Conservation (phyloP, 2,888 invertebrate genomes). For the Drepana falcataria region DNA sequence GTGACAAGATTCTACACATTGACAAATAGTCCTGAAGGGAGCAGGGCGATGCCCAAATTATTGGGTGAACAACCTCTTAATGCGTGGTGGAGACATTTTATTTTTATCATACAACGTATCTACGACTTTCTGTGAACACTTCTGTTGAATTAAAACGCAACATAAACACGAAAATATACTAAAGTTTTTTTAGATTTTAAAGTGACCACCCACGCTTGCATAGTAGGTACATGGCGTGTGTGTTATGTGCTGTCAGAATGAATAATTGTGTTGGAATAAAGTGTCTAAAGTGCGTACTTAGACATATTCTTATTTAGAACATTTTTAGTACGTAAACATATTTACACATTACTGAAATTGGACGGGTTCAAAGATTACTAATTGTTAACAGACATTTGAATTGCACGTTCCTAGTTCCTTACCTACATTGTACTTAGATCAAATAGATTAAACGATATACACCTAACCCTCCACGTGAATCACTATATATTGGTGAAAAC, state of each 20-base stretch:
- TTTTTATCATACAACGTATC: conserved; percentile 65
- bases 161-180: conserved; percentile 13
- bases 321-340: not conserved
- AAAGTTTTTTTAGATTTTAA: conserved; percentile 22
- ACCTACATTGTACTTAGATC: too few species aligned
- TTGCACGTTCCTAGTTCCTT: too few species aligned
- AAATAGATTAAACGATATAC: too few species aligned
- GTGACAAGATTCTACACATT: conserved; percentile 54
- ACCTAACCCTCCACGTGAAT: too few species aligned
- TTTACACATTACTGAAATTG: too few species aligned
- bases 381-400: too few species aligned
- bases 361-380: too few species aligned
- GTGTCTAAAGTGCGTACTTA: too few species aligned
- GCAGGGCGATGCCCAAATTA: conserved; percentile 68
- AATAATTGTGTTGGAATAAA: too few species aligned
- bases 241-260: conserved; percentile 12
- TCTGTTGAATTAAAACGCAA: conserved; percentile 24
- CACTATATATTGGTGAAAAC: too few species aligned
- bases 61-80: conserved; percentile 77
- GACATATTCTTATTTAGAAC: too few species aligned
- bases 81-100: conserved; percentile 74
- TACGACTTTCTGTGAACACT: conserved; percentile 33
- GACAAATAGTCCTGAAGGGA: conserved; percentile 62
- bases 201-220: conserved; percentile 15
- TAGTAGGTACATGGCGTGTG: too few species aligned